Base-by-base conservation (phyloP, 2,797 vertebrate genomes). In the Sebastes goodei region DNA sequence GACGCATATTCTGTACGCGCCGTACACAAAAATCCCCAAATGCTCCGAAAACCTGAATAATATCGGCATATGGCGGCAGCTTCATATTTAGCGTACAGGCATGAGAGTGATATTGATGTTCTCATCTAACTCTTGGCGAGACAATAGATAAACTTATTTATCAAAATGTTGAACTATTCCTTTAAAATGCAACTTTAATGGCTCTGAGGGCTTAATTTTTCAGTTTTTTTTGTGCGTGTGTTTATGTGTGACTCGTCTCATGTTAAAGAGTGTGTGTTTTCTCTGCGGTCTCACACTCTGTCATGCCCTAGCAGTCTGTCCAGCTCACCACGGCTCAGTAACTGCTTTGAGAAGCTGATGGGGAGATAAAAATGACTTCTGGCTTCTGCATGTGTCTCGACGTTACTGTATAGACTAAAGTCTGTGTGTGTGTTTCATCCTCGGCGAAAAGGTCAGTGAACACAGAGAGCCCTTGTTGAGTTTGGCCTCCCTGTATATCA, bases 401-500 rank as follows among this genome's bases (percentile, higher is more conserved):
- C 5, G 11, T 79, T 63, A 72, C 71, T 80, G 62, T 72, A 70
- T 27, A 70, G 72, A 59, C 69, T 57, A 2, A 81, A 81, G 76
- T 74, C 57, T 74, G 23, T 67, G 63, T 38, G 42, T 53, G 46
- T 21, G 20, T 68, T 53, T 53, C 49, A 53, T n/a, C 49, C 20
- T 53, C 15, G 71, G 76, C 65, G 32, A 60, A 84, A 74, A 83
- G 86, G 65, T 79, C 82, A 75, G 66, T 38, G 88, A 87, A 85
- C 85, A 91, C 78, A 91, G 78, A 84, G 65, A 65, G 29, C 74
- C 78, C 81, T 93, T 89, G 90, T 92, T 80, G 65, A 84, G 72
- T 83, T 78, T 80, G 71, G 38, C 84, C 78, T 87, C 70, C 10
- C 52, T 74, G 61, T 64, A 78, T 86, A 91, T 93, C 86, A 81